Evolutionary conservation across 2,797 vertebrate genomes (phyloP).

Genomic region (Gymnothorax reevesii): DNA sequence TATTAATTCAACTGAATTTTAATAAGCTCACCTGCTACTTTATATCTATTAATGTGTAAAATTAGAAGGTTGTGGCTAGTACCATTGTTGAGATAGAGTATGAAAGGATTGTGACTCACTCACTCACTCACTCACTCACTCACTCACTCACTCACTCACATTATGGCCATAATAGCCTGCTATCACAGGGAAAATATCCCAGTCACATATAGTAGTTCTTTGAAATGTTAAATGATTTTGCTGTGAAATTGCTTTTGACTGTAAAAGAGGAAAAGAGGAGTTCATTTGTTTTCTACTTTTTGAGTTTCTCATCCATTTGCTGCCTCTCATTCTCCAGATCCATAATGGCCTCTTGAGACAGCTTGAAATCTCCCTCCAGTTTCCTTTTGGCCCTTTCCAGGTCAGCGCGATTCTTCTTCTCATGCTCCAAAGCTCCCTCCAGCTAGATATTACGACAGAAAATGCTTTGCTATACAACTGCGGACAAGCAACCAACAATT

Average conservation of each 20-base stretch:
- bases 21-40: too few relatives aligned
- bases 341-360: constrained; percentile 78
- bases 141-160: too few relatives aligned
- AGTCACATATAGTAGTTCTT: not conserved
- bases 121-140: too few relatives aligned
- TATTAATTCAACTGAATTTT: too few relatives aligned
- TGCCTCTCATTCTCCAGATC: constrained; percentile 85
- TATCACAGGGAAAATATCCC: not conserved
- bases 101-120: too few relatives aligned
- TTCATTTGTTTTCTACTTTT: constrained; percentile 69
- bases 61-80: too few relatives aligned
- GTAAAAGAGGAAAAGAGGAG: not conserved
- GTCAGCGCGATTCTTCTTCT: constrained; percentile 67
- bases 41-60: too few relatives aligned
- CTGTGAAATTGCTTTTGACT: not conserved
- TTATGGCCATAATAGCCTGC: too few relatives aligned
- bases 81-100: too few relatives aligned
- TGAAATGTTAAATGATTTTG: not conserved
- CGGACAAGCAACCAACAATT: constrained; percentile 9
- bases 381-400: constrained; percentile 78
- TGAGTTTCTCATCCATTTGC: constrained; percentile 82
- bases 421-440: constrained; percentile 72
- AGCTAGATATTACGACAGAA: constrained; percentile 64
- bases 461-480: constrained; percentile 69
- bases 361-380: constrained; percentile 80